These are phyloP conservation scores for Pampus argenteus DNA, from an alignment of 2,797 vertebrate genomes.

Conservation along the genomic window DNA sequence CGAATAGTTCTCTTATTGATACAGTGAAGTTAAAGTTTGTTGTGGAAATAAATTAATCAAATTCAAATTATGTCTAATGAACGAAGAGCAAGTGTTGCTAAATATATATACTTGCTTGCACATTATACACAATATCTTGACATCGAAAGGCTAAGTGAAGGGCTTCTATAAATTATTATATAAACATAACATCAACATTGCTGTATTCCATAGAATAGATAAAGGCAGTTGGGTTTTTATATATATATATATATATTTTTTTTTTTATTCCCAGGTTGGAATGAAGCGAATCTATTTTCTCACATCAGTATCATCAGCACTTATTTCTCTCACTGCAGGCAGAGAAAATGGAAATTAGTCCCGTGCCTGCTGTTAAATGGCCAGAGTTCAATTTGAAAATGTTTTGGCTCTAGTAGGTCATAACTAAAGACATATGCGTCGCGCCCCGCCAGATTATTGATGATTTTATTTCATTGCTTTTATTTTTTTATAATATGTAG, in stretches of 20 bases:
- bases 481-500: too few relatives aligned
- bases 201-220: conserved; percentile 17
- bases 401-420: conserved; percentile 69
- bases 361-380: conserved; percentile 53
- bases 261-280: conserved; percentile 39
- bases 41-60: not conserved
- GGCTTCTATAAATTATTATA: not conserved
- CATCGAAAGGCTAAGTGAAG: not conserved
- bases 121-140: not conserved
- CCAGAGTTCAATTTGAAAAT: conserved; percentile 67
- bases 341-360: conserved; percentile 71
- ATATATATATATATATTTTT: too few relatives aligned
- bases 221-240: conserved; percentile 1
- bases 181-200: not conserved
- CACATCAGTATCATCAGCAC: conserved; percentile 56
- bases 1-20: too few relatives aligned
- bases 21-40: too few relatives aligned
- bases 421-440: too few relatives aligned
- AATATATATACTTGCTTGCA: not conserved
- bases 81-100: not conserved
- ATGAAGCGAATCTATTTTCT: conserved; percentile 40
- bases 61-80: not conserved
- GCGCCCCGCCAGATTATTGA: too few relatives aligned
- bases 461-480: too few relatives aligned
- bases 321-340: conserved; percentile 53